These are phyloP conservation scores for Sardina pilchardus DNA, from an alignment of 2,113 vertebrate species.

Conservation along the genomic window DNA sequence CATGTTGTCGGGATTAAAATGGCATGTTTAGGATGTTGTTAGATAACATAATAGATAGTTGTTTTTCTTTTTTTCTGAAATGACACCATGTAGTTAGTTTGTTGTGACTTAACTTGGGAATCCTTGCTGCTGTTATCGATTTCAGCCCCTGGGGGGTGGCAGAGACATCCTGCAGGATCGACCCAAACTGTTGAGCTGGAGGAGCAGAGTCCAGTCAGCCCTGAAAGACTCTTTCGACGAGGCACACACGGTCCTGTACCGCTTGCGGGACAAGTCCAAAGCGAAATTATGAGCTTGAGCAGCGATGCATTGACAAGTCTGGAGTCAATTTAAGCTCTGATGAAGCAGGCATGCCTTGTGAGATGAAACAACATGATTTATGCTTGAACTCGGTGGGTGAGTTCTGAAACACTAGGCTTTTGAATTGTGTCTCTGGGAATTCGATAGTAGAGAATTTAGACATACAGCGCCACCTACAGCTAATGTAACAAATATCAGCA, in stretches of 20 bases:
- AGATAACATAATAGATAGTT: background rate
- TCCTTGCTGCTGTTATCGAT: slow-evolving; percentile 20
- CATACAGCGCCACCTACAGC: background rate
- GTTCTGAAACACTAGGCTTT: background rate
- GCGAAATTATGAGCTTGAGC: slow-evolving; percentile 62
- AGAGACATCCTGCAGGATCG: slow-evolving; percentile 65
- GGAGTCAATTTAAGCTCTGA: background rate
- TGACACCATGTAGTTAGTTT: background rate
- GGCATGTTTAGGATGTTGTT: background rate
- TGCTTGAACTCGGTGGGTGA: background rate
- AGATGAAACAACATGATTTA: background rate
- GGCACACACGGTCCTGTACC: slow-evolving; percentile 64
- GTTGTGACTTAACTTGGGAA: background rate
- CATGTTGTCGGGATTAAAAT: background rate
- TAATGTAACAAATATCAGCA: background rate
- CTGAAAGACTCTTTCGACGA: slow-evolving; percentile 59
- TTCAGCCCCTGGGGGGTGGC: slow-evolving; percentile 64
- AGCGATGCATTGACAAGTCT: background rate
- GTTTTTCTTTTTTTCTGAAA: background rate
- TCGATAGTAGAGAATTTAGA: background rate
- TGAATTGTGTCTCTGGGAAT: background rate
- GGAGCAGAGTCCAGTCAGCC: slow-evolving; percentile 59
- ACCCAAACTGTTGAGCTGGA: slow-evolving; percentile 68
- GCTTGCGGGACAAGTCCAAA: slow-evolving; percentile 56
- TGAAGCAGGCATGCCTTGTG: background rate